Evolutionary conservation across 1,140 invertebrate species (phyloP).

Genomic region (Orius insidiosus): DNA sequence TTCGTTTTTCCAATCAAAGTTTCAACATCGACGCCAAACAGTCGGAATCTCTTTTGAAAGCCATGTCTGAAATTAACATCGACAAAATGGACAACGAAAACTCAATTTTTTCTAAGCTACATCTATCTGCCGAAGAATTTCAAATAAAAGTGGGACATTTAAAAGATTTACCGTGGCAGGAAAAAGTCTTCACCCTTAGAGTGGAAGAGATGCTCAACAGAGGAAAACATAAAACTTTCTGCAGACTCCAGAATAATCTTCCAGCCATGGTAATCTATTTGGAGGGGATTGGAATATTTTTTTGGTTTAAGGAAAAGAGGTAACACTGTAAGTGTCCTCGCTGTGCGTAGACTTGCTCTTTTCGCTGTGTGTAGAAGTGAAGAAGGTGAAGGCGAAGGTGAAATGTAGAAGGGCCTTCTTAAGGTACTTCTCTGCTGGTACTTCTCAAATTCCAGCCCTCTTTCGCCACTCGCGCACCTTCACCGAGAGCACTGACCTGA

Average conservation of each 20-base stretch:
- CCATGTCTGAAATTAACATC: constrained; percentile 31
- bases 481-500: no score
- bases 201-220: constrained; percentile 56
- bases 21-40: constrained; percentile 28
- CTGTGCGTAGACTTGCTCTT: no score
- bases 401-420: no score
- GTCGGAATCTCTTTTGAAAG: constrained; percentile 28
- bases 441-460: no score
- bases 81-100: constrained; percentile 27
- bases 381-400: no score
- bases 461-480: no score
- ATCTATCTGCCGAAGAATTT: constrained; percentile 61
- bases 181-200: constrained; percentile 47
- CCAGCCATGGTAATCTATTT: constrained; percentile 48
- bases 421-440: no score
- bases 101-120: constrained; percentile 38
- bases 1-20: constrained; percentile 27
- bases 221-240: constrained; percentile 56
- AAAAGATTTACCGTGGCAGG: constrained; percentile 53
- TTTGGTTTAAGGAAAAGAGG: no score
- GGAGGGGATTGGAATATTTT: no score
- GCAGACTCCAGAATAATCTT: constrained; percentile 45
- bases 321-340: no score
- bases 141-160: constrained; percentile 54
- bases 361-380: no score